Evolutionary conservation across 2,888 invertebrate species (phyloP).

Genomic region (Platycheirus albimanus): DNA sequence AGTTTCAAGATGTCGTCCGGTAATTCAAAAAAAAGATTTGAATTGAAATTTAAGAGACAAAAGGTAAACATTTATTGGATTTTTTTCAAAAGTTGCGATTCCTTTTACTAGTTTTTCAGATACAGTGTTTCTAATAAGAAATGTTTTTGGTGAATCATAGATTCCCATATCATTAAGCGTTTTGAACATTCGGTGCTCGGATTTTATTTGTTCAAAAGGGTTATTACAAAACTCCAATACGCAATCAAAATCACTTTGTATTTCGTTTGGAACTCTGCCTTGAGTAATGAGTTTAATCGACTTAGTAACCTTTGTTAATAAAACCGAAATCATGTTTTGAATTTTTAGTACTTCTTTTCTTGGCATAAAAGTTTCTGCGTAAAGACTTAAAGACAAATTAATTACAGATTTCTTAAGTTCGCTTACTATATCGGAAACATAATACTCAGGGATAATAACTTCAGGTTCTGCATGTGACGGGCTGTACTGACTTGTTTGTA

Average conservation of each 20-base stretch:
- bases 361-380: neutral
- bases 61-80: neutral
- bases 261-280: neutral
- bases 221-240: neutral
- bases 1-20: neutral
- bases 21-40: constrained; percentile 7
- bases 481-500: too few species aligned
- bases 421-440: neutral
- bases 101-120: neutral
- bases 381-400: neutral
- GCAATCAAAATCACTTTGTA: neutral
- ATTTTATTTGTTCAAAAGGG: constrained; percentile 1
- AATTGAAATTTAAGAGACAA: neutral
- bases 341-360: constrained; percentile 3
- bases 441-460: too few species aligned
- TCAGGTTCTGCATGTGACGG: too few species aligned
- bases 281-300: neutral
- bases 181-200: neutral
- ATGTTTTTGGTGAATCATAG: neutral
- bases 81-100: neutral
- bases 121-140: neutral
- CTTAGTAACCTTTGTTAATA: neutral
- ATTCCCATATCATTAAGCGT: neutral
- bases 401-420: neutral
- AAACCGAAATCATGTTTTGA: neutral